Conservation (phyloP, 1,140 invertebrate species). For the Melitaea cinxia region DNA sequence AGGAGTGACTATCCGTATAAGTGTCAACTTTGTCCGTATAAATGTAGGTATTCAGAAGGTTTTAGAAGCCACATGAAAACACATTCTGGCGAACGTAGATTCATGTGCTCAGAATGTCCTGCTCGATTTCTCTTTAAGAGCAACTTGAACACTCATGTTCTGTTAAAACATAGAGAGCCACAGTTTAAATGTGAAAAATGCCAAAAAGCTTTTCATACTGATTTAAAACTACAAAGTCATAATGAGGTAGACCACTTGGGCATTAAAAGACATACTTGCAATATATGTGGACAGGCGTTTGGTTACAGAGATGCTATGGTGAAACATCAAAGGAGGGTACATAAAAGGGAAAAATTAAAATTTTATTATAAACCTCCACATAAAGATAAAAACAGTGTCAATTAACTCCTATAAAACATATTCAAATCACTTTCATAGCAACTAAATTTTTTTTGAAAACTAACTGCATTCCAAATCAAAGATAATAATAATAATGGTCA, state of each 20-base stretch:
- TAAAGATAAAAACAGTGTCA: neutral
- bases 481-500: too few relatives aligned
- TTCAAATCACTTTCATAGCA: neutral
- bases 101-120: slow-evolving; percentile 80
- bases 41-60: slow-evolving; percentile 57
- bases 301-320: slow-evolving; percentile 79
- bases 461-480: too few relatives aligned
- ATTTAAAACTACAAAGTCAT: slow-evolving; percentile 58
- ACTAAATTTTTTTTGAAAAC: too few relatives aligned
- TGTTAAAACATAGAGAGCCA: slow-evolving; percentile 66
- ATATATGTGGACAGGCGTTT: slow-evolving; percentile 80
- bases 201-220: slow-evolving; percentile 64
- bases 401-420: neutral
- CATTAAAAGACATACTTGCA: slow-evolving; percentile 79
- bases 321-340: slow-evolving; percentile 77
- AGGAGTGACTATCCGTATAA: slow-evolving; percentile 65
- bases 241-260: slow-evolving; percentile 78
- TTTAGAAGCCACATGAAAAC: slow-evolving; percentile 78
- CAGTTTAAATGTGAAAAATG: slow-evolving; percentile 69
- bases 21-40: slow-evolving; percentile 71
- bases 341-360: slow-evolving; percentile 71
- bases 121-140: slow-evolving; percentile 79
- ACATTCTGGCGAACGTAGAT: slow-evolving; percentile 78
- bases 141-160: slow-evolving; percentile 78
- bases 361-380: slow-evolving; percentile 30